A percentile compares a stretch with the other conserved stretches of the same genome.
phyloP scores from a whole-genome alignment of 2,113 vertebrate species.

The Hucho hucho region DNA sequence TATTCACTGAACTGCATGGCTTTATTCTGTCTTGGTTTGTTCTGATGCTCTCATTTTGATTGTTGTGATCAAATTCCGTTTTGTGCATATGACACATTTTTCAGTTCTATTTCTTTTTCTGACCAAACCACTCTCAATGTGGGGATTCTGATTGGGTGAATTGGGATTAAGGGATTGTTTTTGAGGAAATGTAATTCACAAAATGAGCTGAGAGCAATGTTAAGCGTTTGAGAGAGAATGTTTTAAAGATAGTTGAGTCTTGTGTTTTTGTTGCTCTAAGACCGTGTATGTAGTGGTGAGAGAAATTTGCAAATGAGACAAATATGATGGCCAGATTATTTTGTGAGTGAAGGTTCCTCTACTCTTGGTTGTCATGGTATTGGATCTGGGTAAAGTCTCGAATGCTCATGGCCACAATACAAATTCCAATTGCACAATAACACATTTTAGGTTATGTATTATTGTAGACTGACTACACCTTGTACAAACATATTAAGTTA shows the following conservation, averaged over 20 bases:
- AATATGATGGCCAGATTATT: slow-evolving; percentile 26
- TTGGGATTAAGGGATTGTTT: slow-evolving; percentile 25
- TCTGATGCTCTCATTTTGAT: slow-evolving; percentile 56
- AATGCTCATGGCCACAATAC: neutral
- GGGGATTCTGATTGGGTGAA: slow-evolving; percentile 16
- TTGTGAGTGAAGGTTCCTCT: slow-evolving; percentile 39
- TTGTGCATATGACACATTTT: slow-evolving; percentile 23
- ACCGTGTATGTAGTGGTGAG: neutral
- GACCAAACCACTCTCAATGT: neutral
- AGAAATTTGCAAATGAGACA: neutral
- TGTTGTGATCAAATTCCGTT: slow-evolving; percentile 51
- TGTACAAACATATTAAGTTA: slow-evolving; percentile 63
- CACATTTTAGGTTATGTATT: neutral
- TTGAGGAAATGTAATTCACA: slow-evolving; percentile 46
- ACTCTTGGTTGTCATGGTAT: neutral
- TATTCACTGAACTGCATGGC: slow-evolving; percentile 65
- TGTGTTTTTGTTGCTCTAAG: neutral
- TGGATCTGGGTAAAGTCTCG: neutral
- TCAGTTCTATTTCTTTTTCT: slow-evolving; percentile 32
- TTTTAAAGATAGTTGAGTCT: neutral
- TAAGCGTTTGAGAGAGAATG: slow-evolving; percentile 18
- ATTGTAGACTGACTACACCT: neutral
- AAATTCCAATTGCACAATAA: neutral
- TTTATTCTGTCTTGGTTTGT: slow-evolving; percentile 38
- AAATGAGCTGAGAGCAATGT: slow-evolving; percentile 21